A percentile compares a stretch with the other conserved stretches of the same genome.
Conservation (phyloP, 2,113 vertebrate genomes). For the Zapus hudsonius region DNA sequence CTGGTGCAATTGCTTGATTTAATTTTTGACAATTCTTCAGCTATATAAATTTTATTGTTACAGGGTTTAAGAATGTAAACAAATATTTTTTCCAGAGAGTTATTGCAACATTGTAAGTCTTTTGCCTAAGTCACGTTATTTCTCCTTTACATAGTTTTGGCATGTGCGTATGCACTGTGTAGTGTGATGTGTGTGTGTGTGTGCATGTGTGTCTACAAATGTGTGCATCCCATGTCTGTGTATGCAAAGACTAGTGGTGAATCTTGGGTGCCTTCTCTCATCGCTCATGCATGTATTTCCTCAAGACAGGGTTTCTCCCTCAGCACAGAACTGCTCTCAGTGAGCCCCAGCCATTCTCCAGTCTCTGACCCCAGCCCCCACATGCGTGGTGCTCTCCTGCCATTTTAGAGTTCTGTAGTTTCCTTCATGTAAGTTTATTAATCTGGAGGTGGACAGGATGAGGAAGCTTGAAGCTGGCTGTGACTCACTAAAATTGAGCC, state of each 20-base stretch:
- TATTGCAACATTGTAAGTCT: not conserved
- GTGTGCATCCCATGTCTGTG: too few species aligned
- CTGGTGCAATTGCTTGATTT: not conserved
- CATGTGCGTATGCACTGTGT: too few species aligned
- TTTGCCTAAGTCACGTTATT: not conserved
- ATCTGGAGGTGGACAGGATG: not conserved
- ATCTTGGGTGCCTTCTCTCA: too few species aligned
- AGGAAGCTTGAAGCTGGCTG: not conserved
- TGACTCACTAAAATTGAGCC: not conserved
- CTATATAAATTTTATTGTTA: not conserved
- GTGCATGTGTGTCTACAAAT: too few species aligned
- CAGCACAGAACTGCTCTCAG: too few species aligned
- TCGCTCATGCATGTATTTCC: too few species aligned
- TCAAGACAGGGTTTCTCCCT: too few species aligned
- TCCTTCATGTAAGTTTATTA: not conserved
- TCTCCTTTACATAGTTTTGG: not conserved
- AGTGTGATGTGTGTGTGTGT: too few species aligned
- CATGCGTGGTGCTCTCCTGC: too few species aligned
- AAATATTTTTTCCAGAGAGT: not conserved
- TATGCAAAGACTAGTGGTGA: too few species aligned
- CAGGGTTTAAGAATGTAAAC: not conserved
- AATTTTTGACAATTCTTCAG: constrained; percentile 22
- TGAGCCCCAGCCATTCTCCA: too few species aligned
- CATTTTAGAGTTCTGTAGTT: not conserved
- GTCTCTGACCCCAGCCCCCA: too few species aligned